phyloP scores from a whole-genome alignment of 2,113 vertebrate genomes.

The Limanda limanda region DNA sequence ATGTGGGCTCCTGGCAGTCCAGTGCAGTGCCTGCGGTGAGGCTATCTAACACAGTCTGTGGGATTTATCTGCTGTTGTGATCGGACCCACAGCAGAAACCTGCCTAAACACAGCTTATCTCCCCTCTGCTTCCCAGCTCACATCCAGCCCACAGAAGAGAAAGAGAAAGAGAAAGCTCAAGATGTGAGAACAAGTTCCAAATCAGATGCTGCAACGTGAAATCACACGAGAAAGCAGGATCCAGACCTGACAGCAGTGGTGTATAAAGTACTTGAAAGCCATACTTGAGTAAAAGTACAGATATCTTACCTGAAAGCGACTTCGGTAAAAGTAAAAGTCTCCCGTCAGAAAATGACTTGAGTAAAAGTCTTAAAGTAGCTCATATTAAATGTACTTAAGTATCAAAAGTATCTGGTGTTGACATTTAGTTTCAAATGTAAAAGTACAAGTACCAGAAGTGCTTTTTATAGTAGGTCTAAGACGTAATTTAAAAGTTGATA shows the following conservation, averaged over 20 bases:
- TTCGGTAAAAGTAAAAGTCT: too few relatives aligned
- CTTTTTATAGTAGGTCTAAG: too few relatives aligned
- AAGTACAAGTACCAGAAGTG: too few relatives aligned
- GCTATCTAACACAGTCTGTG: slow-evolving; percentile 69
- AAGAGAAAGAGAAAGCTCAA: slow-evolving; percentile 19
- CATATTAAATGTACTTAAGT: too few relatives aligned
- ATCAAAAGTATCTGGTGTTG: too few relatives aligned
- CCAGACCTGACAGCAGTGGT: slow-evolving; percentile 38
- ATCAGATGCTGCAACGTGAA: slow-evolving; percentile 51
- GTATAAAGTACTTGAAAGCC: too few relatives aligned
- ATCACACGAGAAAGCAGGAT: slow-evolving; percentile 33
- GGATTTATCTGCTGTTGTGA: slow-evolving; percentile 70
- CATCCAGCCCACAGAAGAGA: slow-evolving; percentile 12
- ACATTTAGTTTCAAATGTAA: too few relatives aligned
- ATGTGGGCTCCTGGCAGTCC: slow-evolving; percentile 64
- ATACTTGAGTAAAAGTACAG: too few relatives aligned
- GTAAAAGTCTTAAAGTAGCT: too few relatives aligned
- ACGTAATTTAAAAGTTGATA: too few relatives aligned
- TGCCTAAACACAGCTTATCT: slow-evolving; percentile 66
- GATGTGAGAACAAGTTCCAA: slow-evolving; percentile 43
- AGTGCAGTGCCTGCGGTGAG: slow-evolving; percentile 58
- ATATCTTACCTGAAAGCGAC: too few relatives aligned
- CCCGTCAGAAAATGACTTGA: too few relatives aligned
- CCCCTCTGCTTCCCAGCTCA: slow-evolving; percentile 27
- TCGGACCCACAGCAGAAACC: slow-evolving; percentile 74